Evolutionary conservation across 53 echinoderm and acorn worm species (phyloP).

Genomic region (Paracentrotus lividus): DNA sequence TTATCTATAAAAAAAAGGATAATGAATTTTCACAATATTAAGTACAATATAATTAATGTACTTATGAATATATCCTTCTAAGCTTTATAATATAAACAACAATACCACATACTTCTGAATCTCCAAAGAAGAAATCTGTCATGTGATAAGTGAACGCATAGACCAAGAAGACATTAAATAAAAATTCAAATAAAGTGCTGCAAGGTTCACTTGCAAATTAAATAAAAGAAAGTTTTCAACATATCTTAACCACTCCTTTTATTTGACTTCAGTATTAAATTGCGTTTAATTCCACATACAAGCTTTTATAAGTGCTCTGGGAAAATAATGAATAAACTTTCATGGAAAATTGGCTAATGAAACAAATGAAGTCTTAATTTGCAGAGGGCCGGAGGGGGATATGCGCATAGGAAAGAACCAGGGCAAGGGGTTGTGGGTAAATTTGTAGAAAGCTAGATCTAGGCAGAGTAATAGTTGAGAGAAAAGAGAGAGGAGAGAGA

Average conservation of each 20-base stretch:
- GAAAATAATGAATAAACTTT: slow-evolving; percentile 61
- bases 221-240: slow-evolving; percentile 35
- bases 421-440: neutral
- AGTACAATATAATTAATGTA: no score
- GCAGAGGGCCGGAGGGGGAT: slow-evolving; percentile 27
- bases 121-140: no score
- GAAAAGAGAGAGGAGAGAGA: neutral
- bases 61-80: no score
- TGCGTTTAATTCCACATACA: slow-evolving; percentile 13
- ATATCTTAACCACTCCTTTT: neutral
- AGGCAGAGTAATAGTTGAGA: neutral
- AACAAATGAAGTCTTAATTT: slow-evolving; percentile 62
- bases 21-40: no score
- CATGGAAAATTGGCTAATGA: slow-evolving; percentile 63
- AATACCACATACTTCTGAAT: neutral
- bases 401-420: neutral
- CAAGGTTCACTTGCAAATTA: neutral
- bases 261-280: neutral
- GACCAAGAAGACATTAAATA: neutral
- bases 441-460: neutral
- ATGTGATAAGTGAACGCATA: neutral
- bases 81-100: neutral
- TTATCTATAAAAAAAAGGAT: no score
- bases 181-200: neutral
- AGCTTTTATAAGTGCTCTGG: slow-evolving; percentile 47